Evolutionary conservation across 2,113 vertebrate genomes (phyloP).

Genomic region (Macquaria ambigua): DNA sequence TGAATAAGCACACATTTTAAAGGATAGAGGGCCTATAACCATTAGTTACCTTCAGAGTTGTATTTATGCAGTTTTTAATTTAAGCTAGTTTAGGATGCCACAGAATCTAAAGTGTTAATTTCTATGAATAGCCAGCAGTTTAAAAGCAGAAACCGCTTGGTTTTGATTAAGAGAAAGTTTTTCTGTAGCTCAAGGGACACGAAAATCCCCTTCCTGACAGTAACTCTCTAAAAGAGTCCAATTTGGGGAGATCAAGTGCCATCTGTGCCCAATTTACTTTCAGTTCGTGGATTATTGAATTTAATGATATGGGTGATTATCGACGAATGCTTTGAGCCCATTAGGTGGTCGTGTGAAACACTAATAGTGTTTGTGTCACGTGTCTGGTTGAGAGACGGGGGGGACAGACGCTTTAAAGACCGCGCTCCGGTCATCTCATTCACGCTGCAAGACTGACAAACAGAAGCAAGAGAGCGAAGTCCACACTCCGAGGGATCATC

Average conservation of each 20-base stretch:
- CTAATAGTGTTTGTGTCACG: conserved; percentile 84
- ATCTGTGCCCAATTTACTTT: conserved; percentile 82
- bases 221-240: conserved; percentile 40
- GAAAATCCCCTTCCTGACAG: background rate
- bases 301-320: conserved; percentile 84
- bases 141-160: background rate
- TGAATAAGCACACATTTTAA: background rate
- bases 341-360: conserved; percentile 79
- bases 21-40: background rate
- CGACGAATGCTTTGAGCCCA: conserved; percentile 77
- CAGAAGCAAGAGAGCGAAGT: conserved; percentile 45
- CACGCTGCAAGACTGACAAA: conserved; percentile 67
- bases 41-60: background rate
- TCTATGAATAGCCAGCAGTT: background rate
- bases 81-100: background rate
- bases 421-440: conserved; percentile 68
- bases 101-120: background rate
- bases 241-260: conserved; percentile 81
- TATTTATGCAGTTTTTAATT: background rate
- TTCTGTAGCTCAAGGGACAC: background rate
- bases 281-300: conserved; percentile 77
- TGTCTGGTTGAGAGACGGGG: conserved; percentile 64
- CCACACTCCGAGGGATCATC: conserved; percentile 30
- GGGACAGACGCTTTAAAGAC: conserved; percentile 76
- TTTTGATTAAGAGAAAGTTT: conserved; percentile 36